Conservation (phyloP, 2,888 invertebrate genomes). For the Neoaliturus tenellus region DNA sequence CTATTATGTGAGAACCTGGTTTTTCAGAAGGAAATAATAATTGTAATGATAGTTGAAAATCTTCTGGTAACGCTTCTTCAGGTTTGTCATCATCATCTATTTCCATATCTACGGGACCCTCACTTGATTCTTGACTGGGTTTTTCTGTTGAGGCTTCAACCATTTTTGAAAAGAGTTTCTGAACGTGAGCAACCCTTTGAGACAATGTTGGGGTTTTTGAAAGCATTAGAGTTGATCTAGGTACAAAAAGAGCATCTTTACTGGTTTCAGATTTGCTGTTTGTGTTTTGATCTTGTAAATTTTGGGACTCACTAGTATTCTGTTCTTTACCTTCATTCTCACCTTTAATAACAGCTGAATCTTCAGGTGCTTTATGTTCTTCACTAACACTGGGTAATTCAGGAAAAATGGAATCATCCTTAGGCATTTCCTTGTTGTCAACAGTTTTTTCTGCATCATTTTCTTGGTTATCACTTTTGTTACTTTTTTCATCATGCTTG, state of each 20-base stretch:
- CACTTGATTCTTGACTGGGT: slow-evolving; percentile 52
- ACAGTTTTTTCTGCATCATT: slow-evolving; percentile 21
- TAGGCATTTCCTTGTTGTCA: not conserved
- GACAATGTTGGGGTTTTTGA: slow-evolving; percentile 50
- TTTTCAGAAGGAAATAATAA: slow-evolving; percentile 77
- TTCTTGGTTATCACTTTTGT: not conserved
- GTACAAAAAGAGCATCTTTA: slow-evolving; percentile 9
- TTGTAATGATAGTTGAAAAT: slow-evolving; percentile 81
- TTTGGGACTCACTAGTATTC: not conserved
- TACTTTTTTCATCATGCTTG: not conserved
- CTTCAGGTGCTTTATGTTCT: not conserved
- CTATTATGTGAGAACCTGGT: slow-evolving; percentile 38
- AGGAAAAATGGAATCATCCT: slow-evolving; percentile 50
- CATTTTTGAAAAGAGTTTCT: slow-evolving; percentile 19
- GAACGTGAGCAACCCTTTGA: slow-evolving; percentile 30
- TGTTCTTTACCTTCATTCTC: not conserved
- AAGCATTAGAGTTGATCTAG: slow-evolving; percentile 52
- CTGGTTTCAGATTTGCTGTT: not conserved
- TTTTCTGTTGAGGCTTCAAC: slow-evolving; percentile 22
- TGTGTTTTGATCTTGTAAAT: not conserved
- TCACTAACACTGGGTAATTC: slow-evolving; percentile 49
- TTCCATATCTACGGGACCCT: slow-evolving; percentile 68
- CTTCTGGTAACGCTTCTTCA: slow-evolving; percentile 74
- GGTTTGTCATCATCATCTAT: slow-evolving; percentile 68
- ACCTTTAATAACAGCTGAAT: not conserved